These are phyloP conservation scores for Erythrolamprus reginae DNA, from an alignment of 2,113 vertebrate genomes.

Conservation along the genomic window DNA sequence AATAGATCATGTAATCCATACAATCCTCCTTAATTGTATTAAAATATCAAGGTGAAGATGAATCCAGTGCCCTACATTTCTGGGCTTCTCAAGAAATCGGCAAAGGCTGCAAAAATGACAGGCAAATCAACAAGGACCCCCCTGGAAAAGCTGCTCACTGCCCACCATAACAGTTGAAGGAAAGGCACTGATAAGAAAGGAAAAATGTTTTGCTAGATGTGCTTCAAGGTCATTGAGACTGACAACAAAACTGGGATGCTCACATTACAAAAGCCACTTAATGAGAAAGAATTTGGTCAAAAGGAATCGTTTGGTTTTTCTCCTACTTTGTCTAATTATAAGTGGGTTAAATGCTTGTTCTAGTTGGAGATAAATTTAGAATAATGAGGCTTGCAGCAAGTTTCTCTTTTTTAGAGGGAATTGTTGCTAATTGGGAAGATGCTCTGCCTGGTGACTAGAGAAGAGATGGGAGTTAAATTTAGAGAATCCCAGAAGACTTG, in stretches of 20 bases:
- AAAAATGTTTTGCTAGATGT: neutral
- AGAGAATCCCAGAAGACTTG: constrained; percentile 27
- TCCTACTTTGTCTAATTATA: constrained; percentile 44
- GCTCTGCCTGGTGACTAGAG: constrained; percentile 26
- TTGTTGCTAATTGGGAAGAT: constrained; percentile 49
- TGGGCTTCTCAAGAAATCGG: neutral
- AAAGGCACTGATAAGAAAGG: neutral
- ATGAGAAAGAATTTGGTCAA: constrained; percentile 30
- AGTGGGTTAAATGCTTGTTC: constrained; percentile 25
- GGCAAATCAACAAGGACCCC: neutral
- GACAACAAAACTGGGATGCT: neutral
- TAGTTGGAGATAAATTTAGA: constrained; percentile 45
- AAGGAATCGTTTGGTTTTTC: constrained; percentile 9
- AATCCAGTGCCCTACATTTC: neutral
- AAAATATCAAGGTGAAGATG: neutral
- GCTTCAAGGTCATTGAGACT: neutral
- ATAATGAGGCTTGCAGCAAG: constrained; percentile 38
- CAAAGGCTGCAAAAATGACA: neutral
- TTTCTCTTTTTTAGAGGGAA: constrained; percentile 21
- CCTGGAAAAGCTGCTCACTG: neutral
- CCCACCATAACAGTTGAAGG: neutral
- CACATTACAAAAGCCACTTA: constrained; percentile 21
- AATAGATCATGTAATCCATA: neutral
- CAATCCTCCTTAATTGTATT: neutral
- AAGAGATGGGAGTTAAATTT: neutral